Conservation (phyloP, 2,113 vertebrate genomes). For the Mirounga angustirostris region DNA sequence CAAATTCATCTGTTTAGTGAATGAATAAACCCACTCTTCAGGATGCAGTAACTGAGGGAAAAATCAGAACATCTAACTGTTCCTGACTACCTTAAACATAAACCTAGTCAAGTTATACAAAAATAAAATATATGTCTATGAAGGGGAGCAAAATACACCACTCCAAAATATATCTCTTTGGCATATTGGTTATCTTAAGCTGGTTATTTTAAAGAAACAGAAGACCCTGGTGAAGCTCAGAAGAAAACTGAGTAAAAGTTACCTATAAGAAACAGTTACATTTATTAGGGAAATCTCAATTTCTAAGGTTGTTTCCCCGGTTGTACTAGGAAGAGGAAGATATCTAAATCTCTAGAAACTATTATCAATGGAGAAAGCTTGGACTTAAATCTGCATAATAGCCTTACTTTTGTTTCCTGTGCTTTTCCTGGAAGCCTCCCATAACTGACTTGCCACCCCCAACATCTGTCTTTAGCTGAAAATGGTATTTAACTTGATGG, state of each 20-base stretch:
- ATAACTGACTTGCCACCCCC: background rate
- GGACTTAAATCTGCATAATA: background rate
- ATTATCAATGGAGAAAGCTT: background rate
- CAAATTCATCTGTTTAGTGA: background rate
- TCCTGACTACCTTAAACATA: constrained; percentile 27
- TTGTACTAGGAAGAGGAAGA: background rate
- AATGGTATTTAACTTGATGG: background rate
- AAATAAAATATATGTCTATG: background rate
- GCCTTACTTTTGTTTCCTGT: background rate
- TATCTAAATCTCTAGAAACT: background rate
- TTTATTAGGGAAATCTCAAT: background rate
- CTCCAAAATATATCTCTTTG: background rate
- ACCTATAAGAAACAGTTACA: background rate
- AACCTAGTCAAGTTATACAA: background rate
- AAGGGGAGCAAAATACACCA: background rate
- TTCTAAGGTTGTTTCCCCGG: background rate
- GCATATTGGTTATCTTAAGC: background rate
- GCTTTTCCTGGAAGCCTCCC: background rate
- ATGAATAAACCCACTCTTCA: background rate
- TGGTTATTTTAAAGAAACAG: background rate
- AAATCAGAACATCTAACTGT: background rate
- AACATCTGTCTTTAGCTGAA: background rate
- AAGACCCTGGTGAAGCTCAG: background rate
- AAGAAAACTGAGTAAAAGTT: background rate
- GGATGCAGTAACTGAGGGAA: background rate